Evolutionary conservation across 2,888 invertebrate genomes (phyloP), one percentile per base, ranked within the genome.

Genomic region (Dasypolia templi): DNA sequence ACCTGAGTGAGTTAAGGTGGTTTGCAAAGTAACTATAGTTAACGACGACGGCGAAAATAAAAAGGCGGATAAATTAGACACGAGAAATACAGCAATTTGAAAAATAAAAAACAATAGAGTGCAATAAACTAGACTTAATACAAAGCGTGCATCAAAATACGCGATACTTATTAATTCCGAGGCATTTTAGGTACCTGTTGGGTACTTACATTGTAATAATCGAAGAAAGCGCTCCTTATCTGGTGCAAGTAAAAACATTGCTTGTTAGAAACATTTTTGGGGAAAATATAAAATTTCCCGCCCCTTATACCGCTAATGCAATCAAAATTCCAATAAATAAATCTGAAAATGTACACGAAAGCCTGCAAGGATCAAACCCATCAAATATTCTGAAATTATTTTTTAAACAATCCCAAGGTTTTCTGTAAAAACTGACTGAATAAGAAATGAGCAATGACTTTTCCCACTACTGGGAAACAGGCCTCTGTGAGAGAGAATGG

Each of bases 151-250:
- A 4, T 67, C 17, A n/a, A 73, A 53, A 4, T 26, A 55, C 14
- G 32, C 12, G 6, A 26, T 29, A 29, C 9, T 49, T 17, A 59
- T 71, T 2, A 22, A 35, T 29, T 49, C 3, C 0, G 12, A 64
- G 17, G 7, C 12, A 29, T 39, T n/a, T n/a, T 39, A 7, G 11
- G 39, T 49, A 46, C 53, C 53, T 35, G 35, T 9, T 22, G 49
- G 39, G 39, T 81, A 81, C 81, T 81, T 75, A 81, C 81, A 79
- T 76, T 76, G 32, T 76, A 76, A 77, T 81, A 81, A 56, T 81
- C 75, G 64, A 67, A 81, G 67, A 82, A 82, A 5, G 68, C 46
- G 46, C 69, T 65, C 58, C 49, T 55, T 29, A 82, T 63, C 81
- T 79, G 49, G n/a, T 70, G 66, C 46, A 66, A 58, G 65, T 39